A percentile compares a stretch with the other conserved stretches of the same genome.
Conservation (phyloP, 2,888 invertebrate species). For the Halictus ligatus region DNA sequence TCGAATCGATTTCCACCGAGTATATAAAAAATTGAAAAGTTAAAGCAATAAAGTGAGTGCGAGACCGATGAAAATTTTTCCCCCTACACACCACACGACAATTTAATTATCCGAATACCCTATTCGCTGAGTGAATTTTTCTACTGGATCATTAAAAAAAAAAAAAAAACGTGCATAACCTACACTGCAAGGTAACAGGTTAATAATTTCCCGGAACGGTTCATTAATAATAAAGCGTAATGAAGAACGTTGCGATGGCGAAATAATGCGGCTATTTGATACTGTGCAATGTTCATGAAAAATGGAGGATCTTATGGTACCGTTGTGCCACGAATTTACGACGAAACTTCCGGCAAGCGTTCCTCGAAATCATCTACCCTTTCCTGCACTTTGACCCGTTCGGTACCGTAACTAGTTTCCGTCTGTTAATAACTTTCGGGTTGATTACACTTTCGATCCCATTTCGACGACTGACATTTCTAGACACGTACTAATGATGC, state of each 20-base stretch:
- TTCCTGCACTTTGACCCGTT: background rate
- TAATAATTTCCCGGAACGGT: background rate
- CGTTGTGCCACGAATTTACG: background rate
- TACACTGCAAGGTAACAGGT: background rate
- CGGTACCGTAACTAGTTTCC: background rate
- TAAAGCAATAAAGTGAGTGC: background rate
- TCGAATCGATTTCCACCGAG: background rate
- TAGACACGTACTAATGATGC: background rate
- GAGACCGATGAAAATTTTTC: background rate
- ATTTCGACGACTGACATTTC: background rate
- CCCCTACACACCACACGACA: background rate
- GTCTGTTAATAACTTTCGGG: background rate
- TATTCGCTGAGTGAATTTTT: background rate
- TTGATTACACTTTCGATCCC: background rate
- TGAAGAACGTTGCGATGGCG: background rate
- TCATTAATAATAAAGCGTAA: background rate
- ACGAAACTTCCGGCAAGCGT: background rate
- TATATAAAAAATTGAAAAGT: background rate
- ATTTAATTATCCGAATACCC: background rate
- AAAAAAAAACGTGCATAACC: background rate
- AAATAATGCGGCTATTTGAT: background rate
- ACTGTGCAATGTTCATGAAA: background rate
- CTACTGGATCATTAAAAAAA: background rate
- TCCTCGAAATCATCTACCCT: background rate
- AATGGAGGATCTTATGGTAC: background rate